Evolutionary conservation across 1,140 invertebrate genomes (phyloP).

Genomic region (Solenopsis fugax): DNA sequence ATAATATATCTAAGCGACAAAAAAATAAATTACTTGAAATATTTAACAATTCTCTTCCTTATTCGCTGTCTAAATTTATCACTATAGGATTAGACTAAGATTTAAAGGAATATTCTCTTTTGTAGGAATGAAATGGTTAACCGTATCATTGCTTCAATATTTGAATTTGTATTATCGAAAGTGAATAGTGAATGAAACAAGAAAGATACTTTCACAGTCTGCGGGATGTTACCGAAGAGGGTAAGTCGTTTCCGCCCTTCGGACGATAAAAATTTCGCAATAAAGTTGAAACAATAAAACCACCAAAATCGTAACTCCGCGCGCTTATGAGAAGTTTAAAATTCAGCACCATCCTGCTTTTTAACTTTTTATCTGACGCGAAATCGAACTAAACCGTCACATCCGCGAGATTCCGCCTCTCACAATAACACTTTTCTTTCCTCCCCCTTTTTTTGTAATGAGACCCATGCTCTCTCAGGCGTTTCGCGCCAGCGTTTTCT

Average conservation of each 20-base stretch:
- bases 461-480: conserved; percentile 9
- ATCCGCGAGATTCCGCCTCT: conserved; percentile 8
- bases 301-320: conserved; percentile 29
- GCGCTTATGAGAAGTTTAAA: conserved; percentile 46
- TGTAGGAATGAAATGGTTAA: neutral
- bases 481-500: conserved; percentile 23
- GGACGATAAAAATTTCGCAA: conserved; percentile 45
- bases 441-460: neutral
- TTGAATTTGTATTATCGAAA: conserved; percentile 16
- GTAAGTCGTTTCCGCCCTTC: neutral
- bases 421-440: conserved; percentile 41
- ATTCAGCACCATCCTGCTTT: conserved; percentile 53
- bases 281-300: conserved; percentile 52
- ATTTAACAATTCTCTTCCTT: neutral
- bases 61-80: neutral
- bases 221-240: neutral
- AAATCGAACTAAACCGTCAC: conserved; percentile 43
- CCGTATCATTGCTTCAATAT: neutral
- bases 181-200: conserved; percentile 24
- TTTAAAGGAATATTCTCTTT: neutral
- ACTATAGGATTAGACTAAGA: neutral
- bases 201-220: neutral
- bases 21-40: neutral
- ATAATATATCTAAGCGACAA: neutral
- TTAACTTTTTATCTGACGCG: conserved; percentile 48